A percentile compares a stretch with the other conserved stretches of the same genome.
phyloP scores from a whole-genome alignment of 2,888 invertebrate genomes.

The Willowsia nigromaculata region DNA sequence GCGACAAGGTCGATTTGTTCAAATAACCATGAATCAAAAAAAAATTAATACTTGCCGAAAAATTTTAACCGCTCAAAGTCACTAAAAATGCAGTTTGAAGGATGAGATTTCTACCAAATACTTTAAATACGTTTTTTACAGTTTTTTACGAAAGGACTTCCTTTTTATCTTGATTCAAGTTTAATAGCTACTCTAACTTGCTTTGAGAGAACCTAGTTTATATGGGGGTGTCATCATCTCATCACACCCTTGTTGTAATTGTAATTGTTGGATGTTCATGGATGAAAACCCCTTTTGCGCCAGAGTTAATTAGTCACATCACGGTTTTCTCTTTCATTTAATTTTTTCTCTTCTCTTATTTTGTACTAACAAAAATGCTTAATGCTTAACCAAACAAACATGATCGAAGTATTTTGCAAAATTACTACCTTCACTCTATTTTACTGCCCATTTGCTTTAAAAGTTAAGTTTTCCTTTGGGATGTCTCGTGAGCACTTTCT shows the following conservation, averaged over 20 bases:
- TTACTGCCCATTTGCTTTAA: conserved; percentile 13
- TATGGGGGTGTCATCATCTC: background rate
- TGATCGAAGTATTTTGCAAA: background rate
- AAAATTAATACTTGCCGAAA: too few relatives aligned
- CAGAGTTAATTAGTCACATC: background rate
- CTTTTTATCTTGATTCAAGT: too few relatives aligned
- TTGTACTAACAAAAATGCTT: background rate
- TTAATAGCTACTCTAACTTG: too few relatives aligned
- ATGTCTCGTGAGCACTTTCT: conserved; percentile 1
- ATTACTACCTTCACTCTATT: conserved; percentile 7
- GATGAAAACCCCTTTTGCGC: too few relatives aligned
- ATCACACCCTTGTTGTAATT: background rate
- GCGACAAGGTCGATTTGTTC: too few relatives aligned
- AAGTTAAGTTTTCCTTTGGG: background rate
- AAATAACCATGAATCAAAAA: too few relatives aligned
- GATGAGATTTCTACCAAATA: too few relatives aligned
- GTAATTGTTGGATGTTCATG: background rate
- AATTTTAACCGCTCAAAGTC: too few relatives aligned
- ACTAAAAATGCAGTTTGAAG: too few relatives aligned
- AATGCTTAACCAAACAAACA: background rate
- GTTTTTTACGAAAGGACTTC: too few relatives aligned
- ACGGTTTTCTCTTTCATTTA: background rate
- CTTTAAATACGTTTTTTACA: too few relatives aligned
- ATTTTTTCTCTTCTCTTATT: background rate
- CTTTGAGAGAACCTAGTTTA: too few relatives aligned